Evolutionary conservation across 2,888 invertebrate species (phyloP).

Genomic region (Aporophyla nigra): DNA sequence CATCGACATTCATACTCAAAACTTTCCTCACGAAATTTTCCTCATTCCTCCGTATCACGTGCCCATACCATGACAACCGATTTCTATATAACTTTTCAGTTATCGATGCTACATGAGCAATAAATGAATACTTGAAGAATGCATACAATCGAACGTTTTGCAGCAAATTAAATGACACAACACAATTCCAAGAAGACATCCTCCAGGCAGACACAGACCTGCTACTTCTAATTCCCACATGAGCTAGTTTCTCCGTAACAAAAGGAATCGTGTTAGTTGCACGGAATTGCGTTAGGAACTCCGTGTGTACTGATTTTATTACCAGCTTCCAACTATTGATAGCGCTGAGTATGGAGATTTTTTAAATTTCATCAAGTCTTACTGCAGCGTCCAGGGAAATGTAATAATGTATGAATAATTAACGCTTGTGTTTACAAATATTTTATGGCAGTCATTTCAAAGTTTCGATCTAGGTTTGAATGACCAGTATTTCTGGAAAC

Average conservation of each 20-base stretch:
- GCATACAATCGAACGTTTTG: background rate
- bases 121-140: background rate
- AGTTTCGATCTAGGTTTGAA: background rate
- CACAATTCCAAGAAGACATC: background rate
- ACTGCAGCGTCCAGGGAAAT: background rate
- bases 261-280: slow-evolving; percentile 49
- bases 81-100: background rate
- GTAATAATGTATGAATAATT: too few species aligned
- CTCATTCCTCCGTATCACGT: too few species aligned
- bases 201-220: background rate
- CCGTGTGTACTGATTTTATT: slow-evolving; percentile 44
- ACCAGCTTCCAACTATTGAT: background rate
- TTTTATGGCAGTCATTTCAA: background rate
- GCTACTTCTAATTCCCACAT: slow-evolving; percentile 36
- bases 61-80: too few species aligned
- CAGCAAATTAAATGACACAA: background rate
- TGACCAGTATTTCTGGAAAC: too few species aligned
- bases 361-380: slow-evolving; percentile 1
- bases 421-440: background rate
- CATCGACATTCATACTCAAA: too few species aligned
- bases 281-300: slow-evolving; percentile 37
- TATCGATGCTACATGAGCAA: background rate
- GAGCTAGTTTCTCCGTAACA: slow-evolving; percentile 29
- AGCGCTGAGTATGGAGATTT: slow-evolving; percentile 1
- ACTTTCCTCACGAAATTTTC: too few species aligned